Percentiles rank a stretch among this genome's conserved stretches.
phyloP scores from a whole-genome alignment of 1,140 invertebrate species.

The Bombyx mandarina region DNA sequence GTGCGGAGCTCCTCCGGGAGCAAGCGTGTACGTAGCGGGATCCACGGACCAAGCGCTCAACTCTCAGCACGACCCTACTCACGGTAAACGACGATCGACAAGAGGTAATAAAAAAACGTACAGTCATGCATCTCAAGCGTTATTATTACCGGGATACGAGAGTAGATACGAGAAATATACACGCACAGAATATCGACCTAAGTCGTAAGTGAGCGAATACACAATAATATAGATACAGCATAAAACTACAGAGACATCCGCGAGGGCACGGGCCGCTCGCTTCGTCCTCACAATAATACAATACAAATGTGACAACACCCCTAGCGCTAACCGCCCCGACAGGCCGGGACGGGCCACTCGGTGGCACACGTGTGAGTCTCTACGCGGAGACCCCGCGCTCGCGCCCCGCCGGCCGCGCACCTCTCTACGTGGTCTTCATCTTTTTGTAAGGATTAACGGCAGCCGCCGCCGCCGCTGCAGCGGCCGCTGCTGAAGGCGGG shows the following conservation, averaged over 20 bases:
- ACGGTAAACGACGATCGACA: conserved; percentile 62
- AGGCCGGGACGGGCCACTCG: conserved; percentile 55
- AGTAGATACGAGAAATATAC: conserved; percentile 74
- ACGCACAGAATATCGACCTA: conserved; percentile 71
- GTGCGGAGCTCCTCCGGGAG: conserved; percentile 62
- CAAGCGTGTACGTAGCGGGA: conserved; percentile 69
- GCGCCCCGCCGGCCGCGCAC: conserved; percentile 50
- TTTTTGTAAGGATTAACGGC: conserved; percentile 87
- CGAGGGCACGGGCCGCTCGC: conserved; percentile 54
- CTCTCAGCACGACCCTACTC: conserved; percentile 63
- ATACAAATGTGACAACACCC: conserved; percentile 70
- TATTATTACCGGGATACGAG: conserved; percentile 83
- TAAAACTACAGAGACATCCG: conserved; percentile 65
- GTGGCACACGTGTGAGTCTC: conserved; percentile 61
- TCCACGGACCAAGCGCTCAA: conserved; percentile 64
- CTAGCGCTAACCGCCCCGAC: conserved; percentile 65
- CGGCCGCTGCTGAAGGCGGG: conserved; percentile 64
- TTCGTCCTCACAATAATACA: conserved; percentile 68
- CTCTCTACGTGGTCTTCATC: conserved; percentile 86
- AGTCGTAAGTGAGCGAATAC: conserved; percentile 56
- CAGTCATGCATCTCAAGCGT: conserved; percentile 89
- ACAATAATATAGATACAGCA: conserved; percentile 65
- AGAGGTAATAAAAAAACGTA: conserved; percentile 85
- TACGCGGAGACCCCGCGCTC: conserved; percentile 63
- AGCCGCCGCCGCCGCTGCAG: conserved; percentile 64